Conservation (phyloP, 2,888 invertebrate species). For the Chloroclysta siterata region DNA sequence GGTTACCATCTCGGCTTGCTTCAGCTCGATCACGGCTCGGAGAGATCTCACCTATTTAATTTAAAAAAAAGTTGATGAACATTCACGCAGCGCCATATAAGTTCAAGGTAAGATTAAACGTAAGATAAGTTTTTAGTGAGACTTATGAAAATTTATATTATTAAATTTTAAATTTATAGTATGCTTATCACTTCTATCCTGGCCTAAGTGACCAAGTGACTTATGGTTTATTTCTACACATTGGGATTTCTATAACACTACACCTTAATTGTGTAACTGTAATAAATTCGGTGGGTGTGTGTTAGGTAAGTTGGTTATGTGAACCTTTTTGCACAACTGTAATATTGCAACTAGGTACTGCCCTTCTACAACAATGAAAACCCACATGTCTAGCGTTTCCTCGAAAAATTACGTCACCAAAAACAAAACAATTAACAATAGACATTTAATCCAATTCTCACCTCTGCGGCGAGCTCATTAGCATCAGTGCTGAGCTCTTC, state of each 20-base stretch:
- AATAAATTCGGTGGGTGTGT: background rate
- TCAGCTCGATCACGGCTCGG: conserved; percentile 94
- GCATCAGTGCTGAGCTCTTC: conserved; percentile 79
- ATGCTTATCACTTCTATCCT: no score
- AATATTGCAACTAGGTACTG: background rate
- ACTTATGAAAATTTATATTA: no score
- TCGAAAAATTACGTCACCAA: conserved; percentile 11
- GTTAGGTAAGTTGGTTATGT: background rate
- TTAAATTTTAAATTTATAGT: no score
- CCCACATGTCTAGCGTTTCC: conserved; percentile 4
- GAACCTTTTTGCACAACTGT: background rate
- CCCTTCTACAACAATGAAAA: conserved; percentile 3
- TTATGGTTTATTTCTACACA: background rate
- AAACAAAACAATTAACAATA: conserved; percentile 28
- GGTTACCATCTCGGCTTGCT: conserved; percentile 93
- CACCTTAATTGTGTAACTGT: background rate
- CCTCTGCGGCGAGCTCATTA: conserved; percentile 78
- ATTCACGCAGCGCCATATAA: no score
- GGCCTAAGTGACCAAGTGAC: no score
- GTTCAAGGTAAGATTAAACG: no score
- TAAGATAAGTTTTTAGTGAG: no score
- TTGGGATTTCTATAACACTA: background rate
- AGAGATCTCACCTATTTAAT: conserved; percentile 85
- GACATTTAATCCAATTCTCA: conserved; percentile 46
- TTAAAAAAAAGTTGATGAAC: no score